Percentiles rank a stretch among this genome's conserved stretches.
These are phyloP conservation scores for Branchinecta sandiegonensis DNA, from an alignment of 2,888 invertebrate genomes.

Conservation along the genomic window DNA sequence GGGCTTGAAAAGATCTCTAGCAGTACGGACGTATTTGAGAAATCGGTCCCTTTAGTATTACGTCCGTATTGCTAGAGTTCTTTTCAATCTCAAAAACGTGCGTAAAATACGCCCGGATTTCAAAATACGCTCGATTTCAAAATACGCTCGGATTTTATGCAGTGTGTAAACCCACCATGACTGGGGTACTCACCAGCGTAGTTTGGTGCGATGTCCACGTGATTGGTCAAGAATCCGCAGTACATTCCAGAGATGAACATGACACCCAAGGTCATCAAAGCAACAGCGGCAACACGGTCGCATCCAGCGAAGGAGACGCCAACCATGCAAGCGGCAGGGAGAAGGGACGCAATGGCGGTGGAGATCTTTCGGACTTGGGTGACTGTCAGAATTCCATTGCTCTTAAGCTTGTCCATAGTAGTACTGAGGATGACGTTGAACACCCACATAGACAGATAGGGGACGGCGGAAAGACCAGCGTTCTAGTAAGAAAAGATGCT, in stretches of 20 bases:
- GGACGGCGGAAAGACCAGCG: conserved; percentile 55
- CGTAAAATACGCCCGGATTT: too few relatives aligned
- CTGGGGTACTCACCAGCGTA: conserved; percentile 42
- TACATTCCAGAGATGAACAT: conserved; percentile 50
- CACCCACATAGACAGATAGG: conserved; percentile 63
- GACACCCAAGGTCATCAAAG: conserved; percentile 46
- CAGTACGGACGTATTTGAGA: too few relatives aligned
- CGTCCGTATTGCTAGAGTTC: too few relatives aligned
- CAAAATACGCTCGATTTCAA: too few relatives aligned
- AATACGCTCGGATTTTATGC: too few relatives aligned
- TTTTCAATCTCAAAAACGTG: too few relatives aligned
- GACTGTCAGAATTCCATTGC: conserved; percentile 25
- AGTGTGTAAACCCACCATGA: too few relatives aligned
- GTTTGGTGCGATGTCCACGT: conserved; percentile 63
- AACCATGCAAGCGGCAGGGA: conserved; percentile 47
- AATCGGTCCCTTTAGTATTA: too few relatives aligned
- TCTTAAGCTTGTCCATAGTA: conserved; percentile 48
- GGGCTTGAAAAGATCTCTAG: too few relatives aligned
- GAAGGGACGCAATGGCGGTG: conserved; percentile 38
- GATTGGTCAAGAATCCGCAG: conserved; percentile 53
- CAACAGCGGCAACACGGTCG: conserved; percentile 43
- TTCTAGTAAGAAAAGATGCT: conserved; percentile 39
- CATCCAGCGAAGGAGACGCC: conserved; percentile 49
- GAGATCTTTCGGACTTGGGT: conserved; percentile 24
- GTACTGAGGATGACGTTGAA: conserved; percentile 56